phyloP scores from a whole-genome alignment of 2,888 invertebrate species.

The Frankliniella fusca region DNA sequence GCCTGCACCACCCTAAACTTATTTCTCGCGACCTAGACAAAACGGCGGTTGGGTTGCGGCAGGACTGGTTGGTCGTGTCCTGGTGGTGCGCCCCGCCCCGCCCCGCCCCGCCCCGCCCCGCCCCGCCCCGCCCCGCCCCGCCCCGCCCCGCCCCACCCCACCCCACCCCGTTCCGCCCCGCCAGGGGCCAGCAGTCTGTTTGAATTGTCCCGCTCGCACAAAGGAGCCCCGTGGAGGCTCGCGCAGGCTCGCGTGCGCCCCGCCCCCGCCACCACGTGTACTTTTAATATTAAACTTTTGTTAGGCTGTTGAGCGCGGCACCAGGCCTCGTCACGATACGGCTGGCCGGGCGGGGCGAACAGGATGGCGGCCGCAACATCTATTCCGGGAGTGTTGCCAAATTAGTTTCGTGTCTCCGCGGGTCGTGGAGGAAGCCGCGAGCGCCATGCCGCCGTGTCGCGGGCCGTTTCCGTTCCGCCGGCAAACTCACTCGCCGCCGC shows the following conservation, averaged over 20 bases:
- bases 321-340: background rate
- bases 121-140: no score
- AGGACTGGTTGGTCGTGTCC: no score
- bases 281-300: conserved; percentile 14
- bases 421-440: background rate
- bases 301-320: background rate
- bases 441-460: background rate
- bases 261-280: background rate
- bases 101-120: no score
- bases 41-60: no score
- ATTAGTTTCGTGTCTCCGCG: background rate
- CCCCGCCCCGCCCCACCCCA: no score
- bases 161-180: no score
- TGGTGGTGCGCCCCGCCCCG: no score
- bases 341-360: background rate
- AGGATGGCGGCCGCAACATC: background rate
- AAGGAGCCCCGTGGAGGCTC: background rate
- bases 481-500: background rate
- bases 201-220: background rate
- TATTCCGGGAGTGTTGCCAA: background rate
- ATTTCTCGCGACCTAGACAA: no score
- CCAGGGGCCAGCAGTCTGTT: no score
- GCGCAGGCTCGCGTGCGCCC: background rate
- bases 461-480: background rate
- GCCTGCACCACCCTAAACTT: no score